Evolutionary conservation across 2,888 invertebrate species (phyloP).

Genomic region (Diarsia dahlii): DNA sequence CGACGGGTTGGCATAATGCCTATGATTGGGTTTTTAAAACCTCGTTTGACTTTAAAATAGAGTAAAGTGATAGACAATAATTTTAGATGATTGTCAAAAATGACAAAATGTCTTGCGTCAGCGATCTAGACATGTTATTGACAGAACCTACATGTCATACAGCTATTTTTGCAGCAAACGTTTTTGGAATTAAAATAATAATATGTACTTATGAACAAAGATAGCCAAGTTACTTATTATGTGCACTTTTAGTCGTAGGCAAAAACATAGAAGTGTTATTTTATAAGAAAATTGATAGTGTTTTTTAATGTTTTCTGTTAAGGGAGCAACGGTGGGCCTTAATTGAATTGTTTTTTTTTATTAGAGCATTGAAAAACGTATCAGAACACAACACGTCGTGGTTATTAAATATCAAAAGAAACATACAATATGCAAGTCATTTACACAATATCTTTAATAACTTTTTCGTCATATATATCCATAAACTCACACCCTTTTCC

Average conservation of each 20-base stretch:
- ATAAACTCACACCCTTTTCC: too few species aligned
- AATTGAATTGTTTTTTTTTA: background rate
- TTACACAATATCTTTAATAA: background rate
- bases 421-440: background rate
- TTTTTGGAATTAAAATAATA: slow-evolving; percentile 16
- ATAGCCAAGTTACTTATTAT: slow-evolving; percentile 44
- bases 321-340: background rate
- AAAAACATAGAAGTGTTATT: slow-evolving; percentile 37
- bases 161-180: slow-evolving; percentile 20
- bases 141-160: slow-evolving; percentile 12
- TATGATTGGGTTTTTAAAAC: too few species aligned
- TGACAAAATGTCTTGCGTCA: slow-evolving; percentile 13
- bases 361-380: background rate
- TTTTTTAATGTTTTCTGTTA: background rate
- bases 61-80: background rate
- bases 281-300: slow-evolving; percentile 28
- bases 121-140: slow-evolving; percentile 26
- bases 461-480: background rate
- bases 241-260: slow-evolving; percentile 50
- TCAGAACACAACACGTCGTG: background rate
- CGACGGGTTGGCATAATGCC: too few species aligned
- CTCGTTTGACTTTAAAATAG: background rate
- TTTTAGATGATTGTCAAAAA: background rate
- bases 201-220: slow-evolving; percentile 7
- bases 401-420: slow-evolving; percentile 8